phyloP scores from a whole-genome alignment of 2,797 vertebrate genomes.

The Chiloscyllium punctatum region DNA sequence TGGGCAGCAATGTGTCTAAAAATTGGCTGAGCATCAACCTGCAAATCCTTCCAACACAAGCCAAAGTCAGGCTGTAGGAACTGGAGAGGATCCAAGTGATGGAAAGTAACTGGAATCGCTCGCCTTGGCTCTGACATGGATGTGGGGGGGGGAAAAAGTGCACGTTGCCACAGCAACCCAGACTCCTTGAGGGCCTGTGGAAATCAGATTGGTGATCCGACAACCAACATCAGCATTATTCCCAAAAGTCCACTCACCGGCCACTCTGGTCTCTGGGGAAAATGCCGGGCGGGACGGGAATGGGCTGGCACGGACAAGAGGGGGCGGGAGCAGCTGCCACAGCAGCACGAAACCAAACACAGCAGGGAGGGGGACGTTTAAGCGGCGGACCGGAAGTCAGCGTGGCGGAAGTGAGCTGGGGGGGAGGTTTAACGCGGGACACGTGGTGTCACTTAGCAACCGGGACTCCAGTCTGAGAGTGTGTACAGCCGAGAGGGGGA shows the following conservation, averaged over 20 bases:
- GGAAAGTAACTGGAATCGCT: no score
- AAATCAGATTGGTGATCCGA: not conserved
- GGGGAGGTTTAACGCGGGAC: not conserved
- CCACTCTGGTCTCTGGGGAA: not conserved
- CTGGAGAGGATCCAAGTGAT: no score
- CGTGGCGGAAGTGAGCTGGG: not conserved
- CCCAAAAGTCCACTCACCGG: not conserved
- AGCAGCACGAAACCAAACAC: not conserved
- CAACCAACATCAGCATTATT: not conserved
- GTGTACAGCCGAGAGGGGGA: no score
- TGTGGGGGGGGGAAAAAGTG: no score
- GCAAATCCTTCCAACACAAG: no score
- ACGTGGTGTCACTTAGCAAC: not conserved
- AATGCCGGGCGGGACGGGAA: not conserved
- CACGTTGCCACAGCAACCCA: no score
- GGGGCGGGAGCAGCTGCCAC: not conserved
- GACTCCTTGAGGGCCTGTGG: no score
- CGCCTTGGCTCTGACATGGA: no score
- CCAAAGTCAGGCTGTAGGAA: no score
- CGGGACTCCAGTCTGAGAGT: not conserved
- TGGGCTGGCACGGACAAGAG: no score
- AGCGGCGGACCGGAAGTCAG: not conserved
- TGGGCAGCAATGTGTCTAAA: no score
- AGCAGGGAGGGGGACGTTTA: not conserved
- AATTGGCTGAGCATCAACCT: no score